Evolutionary conservation across 1,140 invertebrate genomes (phyloP).

Genomic region (Hypothenemus hampei): DNA sequence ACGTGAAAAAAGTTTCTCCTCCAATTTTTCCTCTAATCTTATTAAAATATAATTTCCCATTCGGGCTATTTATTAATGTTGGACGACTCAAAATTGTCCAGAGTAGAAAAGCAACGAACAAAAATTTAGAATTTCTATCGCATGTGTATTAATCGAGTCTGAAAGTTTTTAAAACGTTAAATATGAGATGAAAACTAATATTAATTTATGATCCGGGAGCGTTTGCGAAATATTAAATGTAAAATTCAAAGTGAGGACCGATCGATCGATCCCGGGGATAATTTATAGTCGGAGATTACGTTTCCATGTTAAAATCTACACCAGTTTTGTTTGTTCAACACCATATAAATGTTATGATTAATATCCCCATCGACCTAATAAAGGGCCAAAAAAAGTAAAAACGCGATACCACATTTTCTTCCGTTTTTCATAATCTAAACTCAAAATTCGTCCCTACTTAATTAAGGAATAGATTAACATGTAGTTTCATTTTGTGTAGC

Average conservation of each 20-base stretch:
- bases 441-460: too few species aligned
- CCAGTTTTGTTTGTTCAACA: conserved; percentile 19
- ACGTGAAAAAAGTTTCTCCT: too few species aligned
- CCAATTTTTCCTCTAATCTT: too few species aligned
- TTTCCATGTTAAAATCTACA: conserved; percentile 24
- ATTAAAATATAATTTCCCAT: too few species aligned
- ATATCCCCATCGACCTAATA: conserved; percentile 5
- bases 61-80: too few species aligned
- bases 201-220: conserved; percentile 19
- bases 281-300: conserved; percentile 20
- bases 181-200: conserved; percentile 22
- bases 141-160: too few species aligned
- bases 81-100: too few species aligned
- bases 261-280: conserved; percentile 16
- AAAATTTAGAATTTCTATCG: too few species aligned
- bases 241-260: conserved; percentile 14
- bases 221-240: conserved; percentile 19
- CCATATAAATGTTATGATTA: conserved; percentile 21
- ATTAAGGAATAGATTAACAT: too few species aligned
- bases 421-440: too few species aligned
- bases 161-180: conserved; percentile 21
- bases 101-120: too few species aligned
- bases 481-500: too few species aligned
- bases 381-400: not conserved
- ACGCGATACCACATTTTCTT: not conserved